Conservation (phyloP, 2,888 invertebrate genomes). For the Tachina lurida region DNA sequence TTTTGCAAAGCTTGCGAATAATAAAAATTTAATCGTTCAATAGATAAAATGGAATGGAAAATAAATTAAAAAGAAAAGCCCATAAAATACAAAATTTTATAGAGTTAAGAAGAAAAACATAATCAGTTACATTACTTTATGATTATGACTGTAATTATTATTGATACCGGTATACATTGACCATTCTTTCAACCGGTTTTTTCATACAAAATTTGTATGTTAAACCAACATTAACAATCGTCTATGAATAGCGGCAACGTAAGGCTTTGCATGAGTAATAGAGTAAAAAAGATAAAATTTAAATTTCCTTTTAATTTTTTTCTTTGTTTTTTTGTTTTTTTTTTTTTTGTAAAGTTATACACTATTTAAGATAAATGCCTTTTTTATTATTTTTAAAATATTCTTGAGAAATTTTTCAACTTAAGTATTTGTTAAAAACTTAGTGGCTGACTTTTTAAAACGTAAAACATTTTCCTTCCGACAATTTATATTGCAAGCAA, state of each 20-base stretch:
- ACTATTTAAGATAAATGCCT: background rate
- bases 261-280: background rate
- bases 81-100: background rate
- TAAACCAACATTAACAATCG: too few relatives aligned
- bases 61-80: background rate
- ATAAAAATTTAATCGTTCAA: background rate
- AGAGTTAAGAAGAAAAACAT: too few relatives aligned
- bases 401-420: background rate
- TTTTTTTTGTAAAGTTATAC: background rate
- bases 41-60: background rate
- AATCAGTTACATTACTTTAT: too few relatives aligned
- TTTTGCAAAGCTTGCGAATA: background rate
- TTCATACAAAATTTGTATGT: too few relatives aligned
- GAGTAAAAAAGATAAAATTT: background rate
- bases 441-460: too few relatives aligned
- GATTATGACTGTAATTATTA: too few relatives aligned
- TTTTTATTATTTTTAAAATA: background rate
- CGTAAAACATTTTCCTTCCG: too few relatives aligned
- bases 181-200: too few relatives aligned
- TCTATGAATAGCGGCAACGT: background rate
- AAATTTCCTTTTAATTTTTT: background rate
- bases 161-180: too few relatives aligned
- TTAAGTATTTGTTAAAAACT: background rate
- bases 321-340: too few relatives aligned
- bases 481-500: too few relatives aligned